A percentile compares a stretch with the other conserved stretches of the same genome.
Evolutionary conservation across 2,888 invertebrate species (phyloP).

Genomic region (Sarcophaga variegata): DNA sequence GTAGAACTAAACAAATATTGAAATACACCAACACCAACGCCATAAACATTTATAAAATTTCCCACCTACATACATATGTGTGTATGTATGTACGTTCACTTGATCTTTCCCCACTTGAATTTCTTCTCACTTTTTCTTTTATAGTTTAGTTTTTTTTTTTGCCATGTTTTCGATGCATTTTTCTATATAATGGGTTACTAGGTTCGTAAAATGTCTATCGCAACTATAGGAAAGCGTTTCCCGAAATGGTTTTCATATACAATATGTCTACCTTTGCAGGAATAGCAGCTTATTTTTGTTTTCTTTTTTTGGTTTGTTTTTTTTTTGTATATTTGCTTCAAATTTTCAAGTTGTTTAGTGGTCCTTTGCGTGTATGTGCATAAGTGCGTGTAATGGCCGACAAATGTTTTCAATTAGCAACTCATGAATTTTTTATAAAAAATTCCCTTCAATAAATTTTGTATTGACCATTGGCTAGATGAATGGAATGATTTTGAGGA

Average conservation of each 20-base stretch:
- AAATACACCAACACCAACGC: slow-evolving; percentile 3
- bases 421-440: slow-evolving; percentile 78
- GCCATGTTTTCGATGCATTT: slow-evolving; percentile 51
- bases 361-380: slow-evolving; percentile 66
- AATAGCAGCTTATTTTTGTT: not conserved
- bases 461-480: slow-evolving; percentile 46
- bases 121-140: not conserved
- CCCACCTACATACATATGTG: slow-evolving; percentile 7
- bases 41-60: slow-evolving; percentile 41
- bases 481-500: slow-evolving; percentile 54
- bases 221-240: slow-evolving; percentile 23
- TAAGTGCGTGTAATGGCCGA: slow-evolving; percentile 72
- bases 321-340: slow-evolving; percentile 1
- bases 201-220: slow-evolving; percentile 60
- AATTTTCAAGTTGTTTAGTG: slow-evolving; percentile 51
- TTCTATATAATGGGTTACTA: slow-evolving; percentile 61
- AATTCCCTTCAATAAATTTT: slow-evolving; percentile 67
- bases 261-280: slow-evolving; percentile 12
- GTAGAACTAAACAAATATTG: slow-evolving; percentile 64
- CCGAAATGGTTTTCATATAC: slow-evolving; percentile 33
- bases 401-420: slow-evolving; percentile 81
- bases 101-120: not conserved
- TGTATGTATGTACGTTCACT: not conserved
- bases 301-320: not conserved
- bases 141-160: slow-evolving; percentile 3